These are phyloP conservation scores for Eilema caniola DNA, from an alignment of 2,888 invertebrate species.

Conservation along the genomic window DNA sequence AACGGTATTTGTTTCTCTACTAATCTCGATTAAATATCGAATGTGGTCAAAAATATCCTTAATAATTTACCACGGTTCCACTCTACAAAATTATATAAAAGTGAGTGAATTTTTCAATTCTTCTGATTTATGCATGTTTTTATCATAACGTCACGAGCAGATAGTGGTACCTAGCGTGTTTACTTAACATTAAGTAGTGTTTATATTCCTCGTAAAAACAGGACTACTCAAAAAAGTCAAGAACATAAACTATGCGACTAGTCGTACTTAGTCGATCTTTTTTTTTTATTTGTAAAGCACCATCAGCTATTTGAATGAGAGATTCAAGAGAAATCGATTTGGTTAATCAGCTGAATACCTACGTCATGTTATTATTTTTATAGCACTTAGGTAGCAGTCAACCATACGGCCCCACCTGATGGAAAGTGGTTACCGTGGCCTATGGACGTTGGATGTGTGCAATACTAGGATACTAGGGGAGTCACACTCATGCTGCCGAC, in stretches of 20 bases:
- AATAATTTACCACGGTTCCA: neutral
- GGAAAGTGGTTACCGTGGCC: no score
- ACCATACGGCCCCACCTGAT: no score
- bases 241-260: neutral
- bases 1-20: no score
- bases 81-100: neutral
- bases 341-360: slow-evolving; percentile 64
- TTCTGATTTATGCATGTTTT: neutral
- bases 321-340: slow-evolving; percentile 59
- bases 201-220: neutral
- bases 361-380: slow-evolving; percentile 55
- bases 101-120: neutral
- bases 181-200: neutral
- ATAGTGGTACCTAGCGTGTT: neutral
- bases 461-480: no score
- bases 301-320: slow-evolving; percentile 15
- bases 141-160: neutral
- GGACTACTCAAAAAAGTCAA: no score
- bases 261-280: neutral
- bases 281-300: slow-evolving; percentile 16
- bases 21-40: no score
- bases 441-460: no score
- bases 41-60: neutral
- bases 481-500: no score
- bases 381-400: no score